Evolutionary conservation across 2,888 invertebrate genomes (phyloP), one percentile per base, ranked within the genome.

Genomic region (Bruchidius siliquastri): DNA sequence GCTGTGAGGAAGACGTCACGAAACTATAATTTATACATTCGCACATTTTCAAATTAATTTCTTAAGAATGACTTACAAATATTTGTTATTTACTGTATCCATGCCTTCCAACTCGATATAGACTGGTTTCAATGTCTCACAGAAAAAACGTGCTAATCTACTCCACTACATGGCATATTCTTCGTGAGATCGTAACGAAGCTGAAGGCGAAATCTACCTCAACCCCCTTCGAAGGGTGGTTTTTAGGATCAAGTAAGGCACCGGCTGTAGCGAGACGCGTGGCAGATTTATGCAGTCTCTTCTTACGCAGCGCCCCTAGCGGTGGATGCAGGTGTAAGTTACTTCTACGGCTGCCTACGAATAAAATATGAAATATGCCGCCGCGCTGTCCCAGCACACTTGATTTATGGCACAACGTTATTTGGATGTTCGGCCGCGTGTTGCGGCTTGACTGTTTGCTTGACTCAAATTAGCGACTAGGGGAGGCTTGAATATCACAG

Each of bases 291-390:
- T 78, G 73, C 75, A 78, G 49, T 49, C 49, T 49, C 77, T 78
- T 74, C 74, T 76, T 76, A 76, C 75, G n/a, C 26, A 26, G 49
- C 49, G 49, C 76, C 79, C 66, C 26, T 26, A 26, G 71, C 68
- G 76, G 74, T 72, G 78, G 82, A 83, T 84, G 83, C 84, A 85
- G 85, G 85, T 85, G 85, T 85, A 83, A 85, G 82, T 83, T 84
- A 84, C 83, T 81, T 69, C 70, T 68, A 67, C 71, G 72, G 69
- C 83, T 80, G 76, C 79, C 80, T 77, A 80, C 49, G 83, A 85
- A 84, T 85, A 85, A 85, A 85, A 85, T 84, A 85, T 84, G 85
- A 85, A 85, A 85, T 85, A 85, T 84, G 82, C 83, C 79, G 81
- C 78, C 75, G 80, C 79, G 84, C 79, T 49, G 49, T 49, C 49